Base-by-base conservation (phyloP, 2,797 vertebrate species). In the Acipenser transmontanus region DNA sequence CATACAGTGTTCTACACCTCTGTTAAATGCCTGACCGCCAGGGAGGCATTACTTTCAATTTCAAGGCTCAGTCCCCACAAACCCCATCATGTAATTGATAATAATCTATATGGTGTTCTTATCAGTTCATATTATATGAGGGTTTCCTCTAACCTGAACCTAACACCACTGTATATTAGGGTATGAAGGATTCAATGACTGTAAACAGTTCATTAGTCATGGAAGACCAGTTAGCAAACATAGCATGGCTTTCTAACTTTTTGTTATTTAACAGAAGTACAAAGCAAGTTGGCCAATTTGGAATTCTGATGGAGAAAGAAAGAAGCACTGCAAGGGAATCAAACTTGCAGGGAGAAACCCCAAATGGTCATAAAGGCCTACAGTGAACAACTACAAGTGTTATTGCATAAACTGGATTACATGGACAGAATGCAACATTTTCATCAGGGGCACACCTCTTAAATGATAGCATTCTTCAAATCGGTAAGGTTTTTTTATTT, bases 41-140 rank as follows among this genome's bases (percentile, higher is more conserved):
- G 81, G 50, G 80, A 66, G 79, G 80, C 84, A 85, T 83, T 85
- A 78, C 87, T 88, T 87, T 85, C 82, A 82, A 82, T 85, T 85
- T 81, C 72, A 70, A 71, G 76, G 72, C 78, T 79, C 79, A 77
- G 82, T 75, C 76, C 65, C 73, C 86, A 83, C 79, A 73, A 65
- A 81, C 76, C 82, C 70, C 74, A 74, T 80, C 76, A 73, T 76
- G 77, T 82, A 78, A 85, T 86, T 86, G 83, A 77, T 82, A 81
- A 85, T 86, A 86, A 87, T 73, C 75, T 78, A 81, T 80, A 79
- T 79, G 2, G 81, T 77, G 78, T 75, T 80, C 82, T 83, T 82
- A n/a, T 72, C 74, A 69, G 78, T 79, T 34, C 34, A 3, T 34
- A 34, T 34, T 34, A 34, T 34, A 4, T 17, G 80, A 76, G 76